A percentile compares a stretch with the other conserved stretches of the same genome.
These are phyloP conservation scores for Brachionus koreanus DNA, from an alignment of 1,140 invertebrate genomes.

Conservation along the genomic window DNA sequence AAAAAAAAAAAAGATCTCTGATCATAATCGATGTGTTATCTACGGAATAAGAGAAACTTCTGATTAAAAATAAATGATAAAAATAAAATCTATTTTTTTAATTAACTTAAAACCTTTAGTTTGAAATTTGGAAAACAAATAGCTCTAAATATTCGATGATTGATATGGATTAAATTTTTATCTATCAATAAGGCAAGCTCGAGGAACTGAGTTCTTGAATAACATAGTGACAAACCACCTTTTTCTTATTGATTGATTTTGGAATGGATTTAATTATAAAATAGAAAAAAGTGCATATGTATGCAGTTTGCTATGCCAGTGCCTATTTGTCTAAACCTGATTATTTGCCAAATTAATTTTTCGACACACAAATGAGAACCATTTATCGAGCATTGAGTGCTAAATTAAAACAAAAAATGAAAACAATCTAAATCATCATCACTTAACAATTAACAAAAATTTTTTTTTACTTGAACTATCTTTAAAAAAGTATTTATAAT, in stretches of 20 bases:
- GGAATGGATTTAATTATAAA: not conserved
- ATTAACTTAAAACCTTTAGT: conserved; percentile 5
- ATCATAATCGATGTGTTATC: conserved; percentile 5
- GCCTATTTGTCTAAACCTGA: not conserved
- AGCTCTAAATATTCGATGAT: not conserved
- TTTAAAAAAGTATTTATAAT: not conserved
- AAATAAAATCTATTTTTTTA: conserved; percentile 26
- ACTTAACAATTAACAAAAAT: not conserved
- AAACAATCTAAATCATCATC: not conserved
- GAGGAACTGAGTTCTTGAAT: not conserved
- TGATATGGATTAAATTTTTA: conserved; percentile 33
- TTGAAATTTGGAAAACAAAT: conserved; percentile 20
- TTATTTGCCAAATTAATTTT: conserved; percentile 19
- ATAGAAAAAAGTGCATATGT: not conserved
- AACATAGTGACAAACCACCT: conserved; percentile 24
- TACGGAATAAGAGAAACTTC: not conserved
- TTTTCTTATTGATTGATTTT: conserved; percentile 9
- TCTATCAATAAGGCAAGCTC: conserved; percentile 16
- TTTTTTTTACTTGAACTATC: not conserved
- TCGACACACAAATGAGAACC: not conserved
- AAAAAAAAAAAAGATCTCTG: not conserved
- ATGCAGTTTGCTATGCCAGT: not conserved
- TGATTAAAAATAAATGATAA: not conserved
- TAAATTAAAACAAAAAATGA: not conserved
- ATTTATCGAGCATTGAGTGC: conserved; percentile 1